Evolutionary conservation across 2,113 vertebrate species (phyloP), one percentile per base, ranked within the genome.

Genomic region (Bujurquina vittata): DNA sequence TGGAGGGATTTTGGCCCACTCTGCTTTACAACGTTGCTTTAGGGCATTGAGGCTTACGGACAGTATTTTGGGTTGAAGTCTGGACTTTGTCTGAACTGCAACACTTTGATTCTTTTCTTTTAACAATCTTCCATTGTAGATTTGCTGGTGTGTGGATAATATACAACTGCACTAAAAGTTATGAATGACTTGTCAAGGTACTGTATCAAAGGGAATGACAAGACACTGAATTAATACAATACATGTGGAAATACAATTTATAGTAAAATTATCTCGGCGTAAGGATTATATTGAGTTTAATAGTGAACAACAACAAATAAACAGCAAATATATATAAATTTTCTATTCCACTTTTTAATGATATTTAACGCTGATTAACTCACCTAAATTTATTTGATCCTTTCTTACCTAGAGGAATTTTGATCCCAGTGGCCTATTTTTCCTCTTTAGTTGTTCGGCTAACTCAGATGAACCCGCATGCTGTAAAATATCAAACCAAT

Each of bases 301-400:
- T 1, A 0, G 37, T 65, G 17, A 65, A 52, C 5, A 52, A 43
- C n/a, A 43, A 23, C 3, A 65, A 43, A 65, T 3, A 5, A 40
- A 23, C 12, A 65, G 35, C 62, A 65, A 5, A 43, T 23, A 2
- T 26, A 63, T 33, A 78, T 10, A 37, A 37, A 55, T 40, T 60
- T 15, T 67, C 18, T 26, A 14, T 52, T 46, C 8, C 72, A 29
- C 58, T 60, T 73, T 20, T 60, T 73, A 17, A 73, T 80, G 40
- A 62, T n/a, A 61, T 67, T 60, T 80, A 35, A 35, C 74, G 43
- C 67, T 29, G 7, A 60, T 74, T 74, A 29, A 61, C 17, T n/a
- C 10, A 35, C 43, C 55, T 46, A n/a, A 3, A 46, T 80, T 23
- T 31, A 23, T 49, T 52, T 22, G 10, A 31, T 49, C 9, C 56